These are phyloP conservation scores for Salminus brasiliensis DNA, from an alignment of 2,113 vertebrate genomes.

Conservation along the genomic window DNA sequence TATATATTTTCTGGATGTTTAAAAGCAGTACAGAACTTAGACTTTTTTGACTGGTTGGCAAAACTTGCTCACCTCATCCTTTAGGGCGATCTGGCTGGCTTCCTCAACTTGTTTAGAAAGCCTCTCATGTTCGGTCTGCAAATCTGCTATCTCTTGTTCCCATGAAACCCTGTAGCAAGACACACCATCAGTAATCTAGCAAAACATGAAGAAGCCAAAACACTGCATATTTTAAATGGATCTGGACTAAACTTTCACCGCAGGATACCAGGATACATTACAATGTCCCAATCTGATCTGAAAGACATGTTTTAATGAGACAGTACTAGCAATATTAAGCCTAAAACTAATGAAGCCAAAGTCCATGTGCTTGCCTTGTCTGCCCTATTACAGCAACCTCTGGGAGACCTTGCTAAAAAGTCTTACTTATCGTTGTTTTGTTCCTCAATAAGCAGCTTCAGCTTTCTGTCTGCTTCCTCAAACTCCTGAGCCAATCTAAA, in stretches of 20 bases:
- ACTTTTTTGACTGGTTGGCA: not conserved
- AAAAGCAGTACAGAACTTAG: too few species aligned
- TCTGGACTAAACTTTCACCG: too few species aligned
- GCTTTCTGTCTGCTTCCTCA: conserved; percentile 72
- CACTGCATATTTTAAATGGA: not conserved
- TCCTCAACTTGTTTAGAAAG: conserved; percentile 76
- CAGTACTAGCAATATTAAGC: too few species aligned
- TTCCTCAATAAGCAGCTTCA: conserved; percentile 71
- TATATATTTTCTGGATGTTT: too few species aligned
- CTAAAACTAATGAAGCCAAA: too few species aligned
- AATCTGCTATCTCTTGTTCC: conserved; percentile 81
- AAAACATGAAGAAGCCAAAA: not conserved
- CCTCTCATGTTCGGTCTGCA: conserved; percentile 60
- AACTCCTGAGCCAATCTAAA: conserved; percentile 73
- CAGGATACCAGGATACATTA: too few species aligned
- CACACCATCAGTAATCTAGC: not conserved
- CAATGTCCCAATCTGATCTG: too few species aligned
- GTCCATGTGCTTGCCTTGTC: too few species aligned
- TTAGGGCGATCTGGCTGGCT: conserved; percentile 62
- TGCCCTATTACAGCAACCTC: too few species aligned
- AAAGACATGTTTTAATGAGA: not conserved
- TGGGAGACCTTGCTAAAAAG: not conserved
- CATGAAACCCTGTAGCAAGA: conserved; percentile 73
- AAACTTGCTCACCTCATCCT: conserved; percentile 47
- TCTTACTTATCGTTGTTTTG: conserved; percentile 76